A percentile compares a stretch with the other conserved stretches of the same genome.
Conservation (phyloP, 2,797 vertebrate species). For the Falco berigora region DNA sequence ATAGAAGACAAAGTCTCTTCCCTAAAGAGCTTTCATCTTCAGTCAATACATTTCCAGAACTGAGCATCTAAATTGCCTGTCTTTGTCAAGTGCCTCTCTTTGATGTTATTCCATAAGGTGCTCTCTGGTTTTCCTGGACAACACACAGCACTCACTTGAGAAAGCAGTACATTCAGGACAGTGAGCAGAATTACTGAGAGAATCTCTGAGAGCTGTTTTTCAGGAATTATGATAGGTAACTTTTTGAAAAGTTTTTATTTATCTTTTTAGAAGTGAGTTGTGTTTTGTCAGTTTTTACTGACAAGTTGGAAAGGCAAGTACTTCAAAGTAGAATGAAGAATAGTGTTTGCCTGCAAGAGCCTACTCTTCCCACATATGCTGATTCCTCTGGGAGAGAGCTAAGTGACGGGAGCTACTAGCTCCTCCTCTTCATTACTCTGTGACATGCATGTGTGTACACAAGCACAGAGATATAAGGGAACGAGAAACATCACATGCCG, state of each 20-base stretch:
- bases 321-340: constrained; percentile 37
- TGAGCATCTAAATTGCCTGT: constrained; percentile 60
- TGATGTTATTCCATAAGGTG: constrained; percentile 59
- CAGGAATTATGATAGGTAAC: neutral
- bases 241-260: constrained; percentile 28
- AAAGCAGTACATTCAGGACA: constrained; percentile 2
- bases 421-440: neutral
- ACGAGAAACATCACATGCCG: neutral
- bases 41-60: constrained; percentile 60
- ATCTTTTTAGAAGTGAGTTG: neutral
- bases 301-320: neutral
- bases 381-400: neutral
- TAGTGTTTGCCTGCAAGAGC: neutral
- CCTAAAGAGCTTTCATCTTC: constrained; percentile 65
- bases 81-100: constrained; percentile 51
- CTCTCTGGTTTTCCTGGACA: constrained; percentile 53
- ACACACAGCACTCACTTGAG: neutral
- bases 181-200: neutral
- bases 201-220: neutral
- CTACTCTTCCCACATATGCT: neutral
- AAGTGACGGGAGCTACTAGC: neutral
- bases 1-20: constrained; percentile 61
- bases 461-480: neutral
- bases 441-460: neutral
- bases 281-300: constrained; percentile 32